phyloP scores from a whole-genome alignment of 1,140 invertebrate genomes.

The Procambarus virginalis region DNA sequence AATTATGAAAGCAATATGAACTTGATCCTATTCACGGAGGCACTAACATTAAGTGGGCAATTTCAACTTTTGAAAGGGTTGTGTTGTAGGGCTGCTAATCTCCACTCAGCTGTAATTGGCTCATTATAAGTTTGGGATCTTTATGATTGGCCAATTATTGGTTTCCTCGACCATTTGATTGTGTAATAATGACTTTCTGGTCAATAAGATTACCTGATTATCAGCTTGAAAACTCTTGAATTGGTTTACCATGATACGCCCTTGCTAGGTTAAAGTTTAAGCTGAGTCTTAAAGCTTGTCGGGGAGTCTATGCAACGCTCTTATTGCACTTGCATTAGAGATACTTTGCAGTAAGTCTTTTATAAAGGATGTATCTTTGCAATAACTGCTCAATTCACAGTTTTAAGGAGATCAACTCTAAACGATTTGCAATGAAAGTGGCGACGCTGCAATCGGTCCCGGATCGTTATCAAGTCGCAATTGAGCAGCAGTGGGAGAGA shows the following conservation, averaged over 20 bases:
- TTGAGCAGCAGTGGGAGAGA: no score
- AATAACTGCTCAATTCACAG: no score
- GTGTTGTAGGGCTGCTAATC: slow-evolving; percentile 52
- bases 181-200: slow-evolving; percentile 59
- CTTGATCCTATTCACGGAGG: slow-evolving; percentile 16
- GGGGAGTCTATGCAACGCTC: no score
- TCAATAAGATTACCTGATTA: slow-evolving; percentile 54
- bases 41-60: slow-evolving; percentile 44
- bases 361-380: no score
- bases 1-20: slow-evolving; percentile 38
- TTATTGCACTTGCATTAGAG: no score
- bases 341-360: no score
- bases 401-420: no score
- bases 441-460: no score
- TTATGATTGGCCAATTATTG: slow-evolving; percentile 62
- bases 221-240: slow-evolving; percentile 41
- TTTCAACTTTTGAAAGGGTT: slow-evolving; percentile 50
- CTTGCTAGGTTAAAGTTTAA: not conserved
- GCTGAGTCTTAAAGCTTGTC: no score
- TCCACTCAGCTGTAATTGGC: slow-evolving; percentile 47
- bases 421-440: no score
- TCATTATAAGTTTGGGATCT: slow-evolving; percentile 65
- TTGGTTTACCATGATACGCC: slow-evolving; percentile 19
- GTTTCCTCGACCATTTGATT: slow-evolving; percentile 47
- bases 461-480: no score